A percentile compares a stretch with the other conserved stretches of the same genome.
These are phyloP conservation scores for Trypoxylon attenuatum DNA, from an alignment of 2,888 invertebrate species.

Conservation along the genomic window DNA sequence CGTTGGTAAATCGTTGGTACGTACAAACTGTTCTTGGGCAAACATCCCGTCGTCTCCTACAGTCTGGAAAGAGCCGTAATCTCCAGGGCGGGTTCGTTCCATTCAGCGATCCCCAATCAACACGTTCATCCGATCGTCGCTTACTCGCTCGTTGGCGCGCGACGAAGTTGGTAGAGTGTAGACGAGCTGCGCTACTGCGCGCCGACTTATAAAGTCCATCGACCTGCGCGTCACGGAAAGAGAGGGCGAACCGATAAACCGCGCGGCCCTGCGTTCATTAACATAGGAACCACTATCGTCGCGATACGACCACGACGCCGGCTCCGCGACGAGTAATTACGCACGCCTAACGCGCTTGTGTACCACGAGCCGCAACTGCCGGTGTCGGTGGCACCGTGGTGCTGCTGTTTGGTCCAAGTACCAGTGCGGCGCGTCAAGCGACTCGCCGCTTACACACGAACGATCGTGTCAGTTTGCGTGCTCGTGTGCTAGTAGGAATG, in stretches of 20 bases:
- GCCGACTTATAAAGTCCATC: conserved; percentile 35
- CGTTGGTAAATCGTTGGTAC: not conserved
- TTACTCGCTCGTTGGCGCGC: not conserved
- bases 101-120: conserved; percentile 5
- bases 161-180: conserved; percentile 1
- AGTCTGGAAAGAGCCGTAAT: not conserved
- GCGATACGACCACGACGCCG: conserved; percentile 16
- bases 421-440: not conserved
- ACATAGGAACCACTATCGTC: conserved; percentile 27
- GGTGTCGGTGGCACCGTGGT: no score
- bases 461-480: no score
- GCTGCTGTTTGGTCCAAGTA: conserved; percentile 6
- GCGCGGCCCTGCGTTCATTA: conserved; percentile 42
- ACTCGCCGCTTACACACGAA: not conserved
- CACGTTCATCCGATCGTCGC: not conserved
- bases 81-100: not conserved
- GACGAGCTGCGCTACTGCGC: no score
- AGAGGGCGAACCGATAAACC: conserved; percentile 43
- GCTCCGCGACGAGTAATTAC: conserved; percentile 55
- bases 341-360: conserved; percentile 54
- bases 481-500: no score
- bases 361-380: conserved; percentile 19
- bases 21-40: not conserved
- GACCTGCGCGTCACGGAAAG: no score
- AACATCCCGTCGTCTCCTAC: not conserved